Evolutionary conservation across 2,113 vertebrate species (phyloP), one percentile per base, ranked within the genome.

Genomic region (Plecturocebus donacophilus): DNA sequence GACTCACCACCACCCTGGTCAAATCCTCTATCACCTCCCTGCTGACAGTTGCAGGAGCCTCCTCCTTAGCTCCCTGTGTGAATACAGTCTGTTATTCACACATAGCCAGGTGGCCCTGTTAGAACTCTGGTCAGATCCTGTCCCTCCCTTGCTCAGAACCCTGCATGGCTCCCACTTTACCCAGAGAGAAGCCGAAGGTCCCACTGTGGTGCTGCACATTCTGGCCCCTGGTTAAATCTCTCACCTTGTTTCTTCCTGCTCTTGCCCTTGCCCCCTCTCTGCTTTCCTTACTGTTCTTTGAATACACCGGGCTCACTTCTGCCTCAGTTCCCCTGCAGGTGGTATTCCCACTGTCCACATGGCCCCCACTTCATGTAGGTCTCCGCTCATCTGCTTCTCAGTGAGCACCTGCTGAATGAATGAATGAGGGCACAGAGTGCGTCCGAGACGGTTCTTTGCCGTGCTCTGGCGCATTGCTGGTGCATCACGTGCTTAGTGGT

Each of bases 221-320:
- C 66, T 71, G 81, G 52, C 52, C 58, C 40, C 40, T 61, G 2
- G 47, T 47, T n/a, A 8, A 35, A 21, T 17, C 35, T 79, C 7
- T 20, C 23, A 16, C 23, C 45, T 68, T 8, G 1, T 5, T 6
- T n/a, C 32, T 32, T 87, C 27, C 21, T 82, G 27, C 1, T 1
- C 2, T 12, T 10, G 1, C 4, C 32, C 32, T 66, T 0, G 0
- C 45, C 25, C n/a, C 25, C 27, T 40, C 13, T 1, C 17, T 1
- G 17, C 21, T 45, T 19, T 83, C 19, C 40, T 13, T 19, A 9
- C 17, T 52, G 35, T 30, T 58, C 40, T 73, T 8, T 12, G n/a
- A 38, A 3, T 23, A 17, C 25, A 10, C 9, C 16, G 14, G 77
- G 9, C 47, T 61, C 2, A 0, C 32, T 7, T 7, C 64, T 68